These are phyloP conservation scores for Doris montereyensis DNA, from an alignment of 2,888 invertebrate genomes.

Conservation along the genomic window DNA sequence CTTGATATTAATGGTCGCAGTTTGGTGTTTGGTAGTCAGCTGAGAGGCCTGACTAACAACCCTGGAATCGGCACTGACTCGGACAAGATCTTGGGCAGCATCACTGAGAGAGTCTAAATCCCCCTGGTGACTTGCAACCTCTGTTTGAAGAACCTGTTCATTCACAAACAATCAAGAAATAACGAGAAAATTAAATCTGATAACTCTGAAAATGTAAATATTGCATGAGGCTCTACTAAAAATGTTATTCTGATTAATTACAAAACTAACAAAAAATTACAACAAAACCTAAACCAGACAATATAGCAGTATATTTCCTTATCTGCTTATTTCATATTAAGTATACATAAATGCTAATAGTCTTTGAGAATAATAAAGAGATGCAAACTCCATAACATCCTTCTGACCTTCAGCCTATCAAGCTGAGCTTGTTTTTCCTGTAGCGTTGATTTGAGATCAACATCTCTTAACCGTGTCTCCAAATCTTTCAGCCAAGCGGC, in stretches of 20 bases:
- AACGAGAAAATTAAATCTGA: too few relatives aligned
- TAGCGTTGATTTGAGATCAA: constrained; percentile 65
- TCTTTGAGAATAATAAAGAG: too few relatives aligned
- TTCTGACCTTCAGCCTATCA: constrained; percentile 56
- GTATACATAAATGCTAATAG: too few relatives aligned
- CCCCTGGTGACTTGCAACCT: constrained; percentile 56
- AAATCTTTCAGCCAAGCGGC: constrained; percentile 89
- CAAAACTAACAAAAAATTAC: too few relatives aligned
- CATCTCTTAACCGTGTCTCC: constrained; percentile 83
- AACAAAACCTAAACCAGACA: too few relatives aligned
- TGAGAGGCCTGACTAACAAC: constrained; percentile 68
- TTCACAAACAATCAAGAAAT: too few relatives aligned
- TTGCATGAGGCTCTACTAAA: too few relatives aligned
- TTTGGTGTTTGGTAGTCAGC: constrained; percentile 65
- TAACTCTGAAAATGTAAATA: too few relatives aligned
- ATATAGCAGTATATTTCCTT: too few relatives aligned
- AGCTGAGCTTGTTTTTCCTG: constrained; percentile 67
- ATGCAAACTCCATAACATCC: neutral
- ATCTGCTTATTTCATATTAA: too few relatives aligned
- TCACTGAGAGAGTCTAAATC: constrained; percentile 95
- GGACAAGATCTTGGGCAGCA: constrained; percentile 80
- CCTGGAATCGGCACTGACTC: constrained; percentile 64
- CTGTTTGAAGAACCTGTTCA: constrained; percentile 61
- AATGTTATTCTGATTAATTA: too few relatives aligned
- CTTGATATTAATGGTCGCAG: constrained; percentile 64